These are phyloP conservation scores for Periplaneta americana DNA, from an alignment of 1,140 invertebrate species.

Conservation along the genomic window DNA sequence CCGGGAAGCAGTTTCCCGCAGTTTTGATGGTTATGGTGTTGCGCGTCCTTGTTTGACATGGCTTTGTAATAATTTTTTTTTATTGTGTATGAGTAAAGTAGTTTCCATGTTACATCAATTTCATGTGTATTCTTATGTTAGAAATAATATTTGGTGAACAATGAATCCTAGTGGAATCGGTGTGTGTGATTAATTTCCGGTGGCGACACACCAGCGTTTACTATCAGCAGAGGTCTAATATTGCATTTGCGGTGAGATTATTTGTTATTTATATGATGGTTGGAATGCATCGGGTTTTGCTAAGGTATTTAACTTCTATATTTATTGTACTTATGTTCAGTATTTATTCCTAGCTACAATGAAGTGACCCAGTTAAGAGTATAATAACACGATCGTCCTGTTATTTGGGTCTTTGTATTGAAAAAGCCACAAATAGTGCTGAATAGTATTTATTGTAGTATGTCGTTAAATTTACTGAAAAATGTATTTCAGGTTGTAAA, in stretches of 20 bases:
- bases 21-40: background rate
- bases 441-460: background rate
- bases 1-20: slow-evolving; percentile 7
- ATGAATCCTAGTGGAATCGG: background rate
- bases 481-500: slow-evolving; percentile 10
- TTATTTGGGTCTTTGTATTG: background rate
- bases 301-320: background rate
- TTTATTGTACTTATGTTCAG: background rate
- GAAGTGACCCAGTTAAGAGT: too few species aligned
- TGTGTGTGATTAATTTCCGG: background rate
- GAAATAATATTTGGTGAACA: background rate
- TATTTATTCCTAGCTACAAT: background rate
- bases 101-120: background rate
- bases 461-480: background rate
- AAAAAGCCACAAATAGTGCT: background rate
- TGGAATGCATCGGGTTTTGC: background rate
- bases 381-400: background rate
- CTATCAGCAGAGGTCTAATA: background rate
- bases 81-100: background rate
- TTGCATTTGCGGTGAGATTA: background rate
- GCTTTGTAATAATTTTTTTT: background rate
- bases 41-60: slow-evolving; percentile 6
- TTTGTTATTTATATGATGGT: background rate
- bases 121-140: background rate
- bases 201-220: background rate